These are phyloP conservation scores for Trissonchulus sp. DNA, from an alignment of 2,888 invertebrate genomes.

Conservation along the genomic window DNA sequence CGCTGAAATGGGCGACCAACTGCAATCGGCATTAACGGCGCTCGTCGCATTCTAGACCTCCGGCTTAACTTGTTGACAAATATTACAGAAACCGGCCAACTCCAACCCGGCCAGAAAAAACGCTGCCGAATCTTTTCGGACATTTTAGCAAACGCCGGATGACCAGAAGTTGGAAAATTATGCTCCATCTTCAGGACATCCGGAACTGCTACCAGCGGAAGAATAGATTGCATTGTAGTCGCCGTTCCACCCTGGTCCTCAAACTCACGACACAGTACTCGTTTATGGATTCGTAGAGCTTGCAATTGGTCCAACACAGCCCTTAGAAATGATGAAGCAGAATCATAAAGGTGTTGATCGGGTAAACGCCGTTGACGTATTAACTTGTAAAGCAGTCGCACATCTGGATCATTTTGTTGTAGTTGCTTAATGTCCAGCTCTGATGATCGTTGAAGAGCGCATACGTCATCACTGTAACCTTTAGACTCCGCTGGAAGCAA, in stretches of 20 bases:
- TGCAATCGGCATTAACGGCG: neutral
- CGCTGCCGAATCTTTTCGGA: neutral
- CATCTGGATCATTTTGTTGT: neutral
- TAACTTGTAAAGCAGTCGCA: neutral
- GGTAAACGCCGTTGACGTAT: neutral
- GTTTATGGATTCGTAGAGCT: neutral
- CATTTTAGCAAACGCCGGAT: neutral
- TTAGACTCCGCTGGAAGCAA: neutral
- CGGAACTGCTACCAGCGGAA: neutral
- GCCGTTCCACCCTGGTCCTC: too few species aligned
- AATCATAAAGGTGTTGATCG: neutral
- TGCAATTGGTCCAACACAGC: neutral
- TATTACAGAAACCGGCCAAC: neutral
- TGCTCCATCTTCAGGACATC: neutral
- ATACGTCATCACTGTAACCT: neutral
- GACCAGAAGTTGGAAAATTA: neutral
- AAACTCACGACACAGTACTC: neutral
- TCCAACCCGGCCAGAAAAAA: neutral
- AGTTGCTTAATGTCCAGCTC: neutral
- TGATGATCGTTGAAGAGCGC: neutral
- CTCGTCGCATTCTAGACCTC: neutral
- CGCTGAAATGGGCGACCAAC: neutral
- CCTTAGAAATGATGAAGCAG: neutral
- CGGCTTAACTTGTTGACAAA: neutral
- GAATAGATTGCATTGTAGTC: neutral